These are phyloP conservation scores for Penaeus vannamei DNA, from an alignment of 1,140 invertebrate species.

Conservation along the genomic window DNA sequence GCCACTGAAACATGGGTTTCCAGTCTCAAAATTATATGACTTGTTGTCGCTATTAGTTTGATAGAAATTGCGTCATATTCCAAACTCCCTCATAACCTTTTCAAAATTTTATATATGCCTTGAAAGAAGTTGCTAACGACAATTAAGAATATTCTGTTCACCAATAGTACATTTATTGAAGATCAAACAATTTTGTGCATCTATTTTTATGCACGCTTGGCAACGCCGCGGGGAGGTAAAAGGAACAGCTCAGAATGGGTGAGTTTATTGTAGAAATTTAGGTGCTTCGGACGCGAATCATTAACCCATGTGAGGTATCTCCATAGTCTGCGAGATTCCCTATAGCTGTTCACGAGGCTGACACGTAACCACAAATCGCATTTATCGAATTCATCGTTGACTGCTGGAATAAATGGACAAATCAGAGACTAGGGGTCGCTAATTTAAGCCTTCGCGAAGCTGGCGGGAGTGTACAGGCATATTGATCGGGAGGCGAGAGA, in stretches of 20 bases:
- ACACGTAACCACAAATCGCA: background rate
- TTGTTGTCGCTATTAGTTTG: slow-evolving; percentile 62
- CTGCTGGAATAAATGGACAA: background rate
- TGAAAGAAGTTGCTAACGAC: background rate
- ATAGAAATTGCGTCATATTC: slow-evolving; percentile 46
- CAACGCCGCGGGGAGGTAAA: slow-evolving; percentile 66
- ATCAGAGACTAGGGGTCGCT: slow-evolving; percentile 45
- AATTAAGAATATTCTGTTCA: slow-evolving; percentile 14
- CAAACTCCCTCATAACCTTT: background rate
- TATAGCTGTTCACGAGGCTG: background rate
- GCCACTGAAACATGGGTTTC: slow-evolving; percentile 66
- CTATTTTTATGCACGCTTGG: slow-evolving; percentile 66
- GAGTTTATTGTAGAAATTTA: slow-evolving; percentile 67
- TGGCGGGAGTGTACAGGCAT: slow-evolving; percentile 55
- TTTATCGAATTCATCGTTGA: background rate
- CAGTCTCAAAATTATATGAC: slow-evolving; percentile 66
- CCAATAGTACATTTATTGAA: slow-evolving; percentile 59
- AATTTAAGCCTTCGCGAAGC: slow-evolving; percentile 53
- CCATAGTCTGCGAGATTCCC: background rate
- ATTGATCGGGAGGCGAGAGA: slow-evolving; percentile 63
- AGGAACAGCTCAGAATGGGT: slow-evolving; percentile 66
- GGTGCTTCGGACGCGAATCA: slow-evolving; percentile 61
- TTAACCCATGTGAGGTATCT: slow-evolving; percentile 44
- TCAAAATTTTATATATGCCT: slow-evolving; percentile 52
- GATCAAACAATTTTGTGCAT: slow-evolving; percentile 64